Evolutionary conservation across 2,888 invertebrate species (phyloP).

Genomic region (Neoscelio sp.): DNA sequence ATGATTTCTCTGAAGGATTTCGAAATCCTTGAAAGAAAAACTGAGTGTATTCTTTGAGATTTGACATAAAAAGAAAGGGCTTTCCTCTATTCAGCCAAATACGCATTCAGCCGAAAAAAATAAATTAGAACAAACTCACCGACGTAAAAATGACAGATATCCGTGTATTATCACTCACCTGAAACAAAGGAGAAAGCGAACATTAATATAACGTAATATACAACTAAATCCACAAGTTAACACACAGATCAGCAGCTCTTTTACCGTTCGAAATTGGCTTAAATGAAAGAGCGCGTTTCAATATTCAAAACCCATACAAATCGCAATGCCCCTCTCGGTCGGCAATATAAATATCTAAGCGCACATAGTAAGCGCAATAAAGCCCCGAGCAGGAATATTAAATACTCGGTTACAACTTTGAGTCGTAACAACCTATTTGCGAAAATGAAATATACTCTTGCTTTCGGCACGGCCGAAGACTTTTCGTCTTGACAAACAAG

Average conservation of each 20-base stretch:
- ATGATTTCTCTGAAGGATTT: no score
- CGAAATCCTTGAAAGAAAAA: no score
- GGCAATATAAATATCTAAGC: constrained; percentile 57
- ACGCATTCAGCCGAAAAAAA: no score
- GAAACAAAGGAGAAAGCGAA: constrained; percentile 74
- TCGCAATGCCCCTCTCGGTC: constrained; percentile 23
- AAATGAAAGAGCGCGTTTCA: constrained; percentile 5
- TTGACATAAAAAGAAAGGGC: no score
- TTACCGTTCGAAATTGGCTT: neutral
- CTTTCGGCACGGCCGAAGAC: constrained; percentile 54
- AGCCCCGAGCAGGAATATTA: constrained; percentile 52
- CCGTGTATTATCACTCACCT: constrained; percentile 75
- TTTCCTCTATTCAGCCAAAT: no score
- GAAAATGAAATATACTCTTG: constrained; percentile 64
- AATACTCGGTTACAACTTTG: constrained; percentile 49
- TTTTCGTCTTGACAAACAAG: constrained; percentile 65
- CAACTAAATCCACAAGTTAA: no score
- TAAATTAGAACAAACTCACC: constrained; percentile 62
- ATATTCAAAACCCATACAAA: constrained; percentile 29
- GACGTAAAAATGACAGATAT: constrained; percentile 8
- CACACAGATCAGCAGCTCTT: no score
- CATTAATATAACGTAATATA: no score
- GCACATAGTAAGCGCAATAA: constrained; percentile 47
- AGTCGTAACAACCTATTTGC: constrained; percentile 59
- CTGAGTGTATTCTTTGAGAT: no score